These are phyloP conservation scores for Vidua chalybeata DNA, from an alignment of 2,113 vertebrate species.

Conservation along the genomic window DNA sequence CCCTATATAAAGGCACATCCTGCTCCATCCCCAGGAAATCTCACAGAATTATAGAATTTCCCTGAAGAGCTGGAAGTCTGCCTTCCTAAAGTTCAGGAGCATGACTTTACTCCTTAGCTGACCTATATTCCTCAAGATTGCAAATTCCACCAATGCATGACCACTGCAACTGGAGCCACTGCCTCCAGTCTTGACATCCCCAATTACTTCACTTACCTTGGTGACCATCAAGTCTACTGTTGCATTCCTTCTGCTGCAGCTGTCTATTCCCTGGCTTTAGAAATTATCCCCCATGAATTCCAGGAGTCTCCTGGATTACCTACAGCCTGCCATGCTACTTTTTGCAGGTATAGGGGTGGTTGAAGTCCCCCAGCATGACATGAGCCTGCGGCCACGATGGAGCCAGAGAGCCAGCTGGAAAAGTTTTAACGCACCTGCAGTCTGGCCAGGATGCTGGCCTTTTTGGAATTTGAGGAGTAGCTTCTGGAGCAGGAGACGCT, in stretches of 20 bases:
- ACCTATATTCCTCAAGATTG: neutral
- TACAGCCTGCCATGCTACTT: neutral
- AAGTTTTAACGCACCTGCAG: slow-evolving; percentile 80
- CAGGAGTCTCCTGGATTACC: neutral
- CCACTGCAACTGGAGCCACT: neutral
- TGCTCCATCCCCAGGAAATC: neutral
- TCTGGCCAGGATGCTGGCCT: slow-evolving; percentile 87
- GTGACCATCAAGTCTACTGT: neutral
- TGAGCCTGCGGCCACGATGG: rapidly evolving
- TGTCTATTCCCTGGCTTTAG: neutral
- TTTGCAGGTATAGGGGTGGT: neutral
- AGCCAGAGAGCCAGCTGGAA: neutral
- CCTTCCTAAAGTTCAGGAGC: neutral
- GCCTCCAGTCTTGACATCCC: neutral
- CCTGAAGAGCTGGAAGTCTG: neutral
- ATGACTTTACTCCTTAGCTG: neutral
- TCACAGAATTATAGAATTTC: neutral
- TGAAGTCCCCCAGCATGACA: neutral
- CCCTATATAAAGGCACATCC: neutral
- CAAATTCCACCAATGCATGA: neutral
- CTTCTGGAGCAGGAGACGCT: slow-evolving; percentile 90
- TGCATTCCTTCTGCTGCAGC: neutral
- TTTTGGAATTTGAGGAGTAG: slow-evolving; percentile 95
- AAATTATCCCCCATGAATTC: neutral
- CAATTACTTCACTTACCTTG: neutral